Evolutionary conservation across 1,140 invertebrate species (phyloP).

Genomic region (Drosophila lacertosa): DNA sequence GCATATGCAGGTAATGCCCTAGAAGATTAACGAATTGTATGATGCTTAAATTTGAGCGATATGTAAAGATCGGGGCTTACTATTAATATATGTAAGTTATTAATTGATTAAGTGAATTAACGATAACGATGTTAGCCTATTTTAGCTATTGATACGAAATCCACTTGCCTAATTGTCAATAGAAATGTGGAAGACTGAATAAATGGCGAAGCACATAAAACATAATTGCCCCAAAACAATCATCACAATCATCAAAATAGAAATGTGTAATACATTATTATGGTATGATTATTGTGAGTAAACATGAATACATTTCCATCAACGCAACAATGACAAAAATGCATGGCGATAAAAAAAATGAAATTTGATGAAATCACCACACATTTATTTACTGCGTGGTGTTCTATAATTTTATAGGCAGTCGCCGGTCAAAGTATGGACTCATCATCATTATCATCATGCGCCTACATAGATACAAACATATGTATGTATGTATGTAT

Average conservation of each 20-base stretch:
- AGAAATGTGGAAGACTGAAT: too few species aligned
- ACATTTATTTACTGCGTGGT: slow-evolving; percentile 26
- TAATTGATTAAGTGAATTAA: too few species aligned
- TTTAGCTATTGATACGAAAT: too few species aligned
- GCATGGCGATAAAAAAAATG: slow-evolving; percentile 20
- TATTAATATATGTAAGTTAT: too few species aligned
- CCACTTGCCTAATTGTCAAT: too few species aligned
- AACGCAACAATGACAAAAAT: slow-evolving; percentile 13
- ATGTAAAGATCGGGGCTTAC: too few species aligned
- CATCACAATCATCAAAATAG: background rate
- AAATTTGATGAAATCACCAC: slow-evolving; percentile 42
- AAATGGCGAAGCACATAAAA: too few species aligned
- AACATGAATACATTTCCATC: slow-evolving; percentile 3
- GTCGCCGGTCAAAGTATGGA: slow-evolving; percentile 33
- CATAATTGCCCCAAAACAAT: too few species aligned
- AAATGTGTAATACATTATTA: background rate
- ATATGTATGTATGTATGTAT: slow-evolving; percentile 3
- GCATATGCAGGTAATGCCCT: too few species aligned
- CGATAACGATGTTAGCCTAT: too few species aligned
- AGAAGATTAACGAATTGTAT: too few species aligned
- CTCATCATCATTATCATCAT: slow-evolving; percentile 34
- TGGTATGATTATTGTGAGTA: slow-evolving; percentile 17
- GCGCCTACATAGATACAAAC: slow-evolving; percentile 21
- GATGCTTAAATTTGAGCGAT: too few species aligned
- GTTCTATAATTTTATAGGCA: slow-evolving; percentile 36